A percentile compares a stretch with the other conserved stretches of the same genome.
Conservation (phyloP, 2,113 vertebrate genomes). For the Tachysurus fulvidraco region DNA sequence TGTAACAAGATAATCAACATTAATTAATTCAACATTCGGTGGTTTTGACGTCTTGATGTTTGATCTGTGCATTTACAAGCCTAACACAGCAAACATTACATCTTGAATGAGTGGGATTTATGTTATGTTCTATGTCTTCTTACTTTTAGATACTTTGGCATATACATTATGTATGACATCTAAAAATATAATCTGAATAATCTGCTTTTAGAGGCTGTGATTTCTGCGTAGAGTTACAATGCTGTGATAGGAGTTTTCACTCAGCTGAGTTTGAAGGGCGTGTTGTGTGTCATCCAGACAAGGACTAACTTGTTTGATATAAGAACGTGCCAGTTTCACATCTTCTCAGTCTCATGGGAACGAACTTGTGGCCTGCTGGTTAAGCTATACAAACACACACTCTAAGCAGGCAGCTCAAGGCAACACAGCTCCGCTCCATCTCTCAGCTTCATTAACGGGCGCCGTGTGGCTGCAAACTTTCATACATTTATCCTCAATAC, state of each 20-base stretch:
- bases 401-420: slow-evolving; percentile 15
- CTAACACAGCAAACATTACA: not conserved
- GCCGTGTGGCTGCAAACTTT: slow-evolving; percentile 19
- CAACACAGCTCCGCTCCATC: slow-evolving; percentile 4
- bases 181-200: not conserved
- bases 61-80: not conserved
- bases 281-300: slow-evolving; percentile 37
- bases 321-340: slow-evolving; percentile 31
- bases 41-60: too few relatives aligned
- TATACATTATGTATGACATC: not conserved
- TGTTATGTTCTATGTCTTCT: not conserved
- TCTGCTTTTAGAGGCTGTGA: not conserved
- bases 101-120: not conserved
- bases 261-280: slow-evolving; percentile 20
- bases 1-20: too few relatives aligned
- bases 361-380: slow-evolving; percentile 19
- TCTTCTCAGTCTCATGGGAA: slow-evolving; percentile 45
- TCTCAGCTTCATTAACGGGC: slow-evolving; percentile 38
- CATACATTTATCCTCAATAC: slow-evolving; percentile 7
- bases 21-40: too few relatives aligned
- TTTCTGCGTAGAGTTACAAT: not conserved
- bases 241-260: not conserved
- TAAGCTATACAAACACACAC: slow-evolving; percentile 45
- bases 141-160: not conserved
- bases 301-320: slow-evolving; percentile 40